Evolutionary conservation across 2,113 vertebrate species (phyloP).

Genomic region (Macquaria australasica): DNA sequence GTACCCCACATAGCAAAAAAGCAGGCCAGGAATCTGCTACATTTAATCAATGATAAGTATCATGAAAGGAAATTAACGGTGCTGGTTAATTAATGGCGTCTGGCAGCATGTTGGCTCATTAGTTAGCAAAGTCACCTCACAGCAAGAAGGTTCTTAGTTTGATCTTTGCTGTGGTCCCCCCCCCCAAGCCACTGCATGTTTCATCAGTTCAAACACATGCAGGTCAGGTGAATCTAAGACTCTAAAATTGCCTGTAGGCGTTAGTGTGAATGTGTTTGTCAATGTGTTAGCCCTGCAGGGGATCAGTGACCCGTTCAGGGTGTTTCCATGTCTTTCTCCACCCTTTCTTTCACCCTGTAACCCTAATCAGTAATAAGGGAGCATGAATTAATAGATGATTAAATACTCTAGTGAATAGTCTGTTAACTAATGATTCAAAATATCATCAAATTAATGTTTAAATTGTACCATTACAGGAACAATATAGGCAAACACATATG

Average conservation of each 20-base stretch:
- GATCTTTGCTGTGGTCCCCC: constrained; percentile 54
- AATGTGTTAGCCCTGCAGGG: not conserved
- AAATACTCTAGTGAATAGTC: not conserved
- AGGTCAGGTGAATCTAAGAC: constrained; percentile 18
- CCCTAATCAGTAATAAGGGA: not conserved
- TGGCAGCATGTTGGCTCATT: constrained; percentile 68
- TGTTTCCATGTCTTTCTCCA: not conserved
- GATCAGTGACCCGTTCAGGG: not conserved
- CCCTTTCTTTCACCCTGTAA: not conserved
- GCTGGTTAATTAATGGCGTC: constrained; percentile 65
- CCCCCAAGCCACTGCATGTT: not conserved
- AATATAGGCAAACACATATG: not conserved
- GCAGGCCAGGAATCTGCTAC: constrained; percentile 54
- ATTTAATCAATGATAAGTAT: constrained; percentile 75
- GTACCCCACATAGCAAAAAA: constrained; percentile 11
- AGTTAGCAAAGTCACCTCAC: constrained; percentile 66
- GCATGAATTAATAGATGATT: not conserved
- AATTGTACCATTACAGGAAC: not conserved
- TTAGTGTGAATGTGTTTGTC: constrained; percentile 6
- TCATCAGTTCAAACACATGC: constrained; percentile 9
- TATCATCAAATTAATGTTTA: not conserved
- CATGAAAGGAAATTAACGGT: constrained; percentile 71
- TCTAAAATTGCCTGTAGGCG: not conserved
- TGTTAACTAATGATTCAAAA: not conserved
- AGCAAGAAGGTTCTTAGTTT: constrained; percentile 55